Conservation (phyloP, 2,113 vertebrate species). For the Psammodynastes pulverulentus region DNA sequence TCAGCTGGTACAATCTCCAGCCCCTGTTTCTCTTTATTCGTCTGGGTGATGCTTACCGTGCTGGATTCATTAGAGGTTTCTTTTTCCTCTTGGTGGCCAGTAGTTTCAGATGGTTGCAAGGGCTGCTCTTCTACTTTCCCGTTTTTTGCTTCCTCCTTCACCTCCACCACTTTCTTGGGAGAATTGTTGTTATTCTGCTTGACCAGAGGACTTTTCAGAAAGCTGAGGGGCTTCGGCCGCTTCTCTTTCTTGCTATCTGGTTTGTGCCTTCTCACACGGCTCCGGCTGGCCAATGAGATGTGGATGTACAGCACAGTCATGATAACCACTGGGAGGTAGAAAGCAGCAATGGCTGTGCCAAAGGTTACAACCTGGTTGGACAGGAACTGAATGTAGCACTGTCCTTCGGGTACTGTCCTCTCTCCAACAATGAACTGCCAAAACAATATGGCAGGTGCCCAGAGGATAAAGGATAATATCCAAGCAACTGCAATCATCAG, state of each 20-base stretch:
- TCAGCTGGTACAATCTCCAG: slow-evolving; percentile 71
- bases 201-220: slow-evolving; percentile 82
- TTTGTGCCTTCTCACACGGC: slow-evolving; percentile 89
- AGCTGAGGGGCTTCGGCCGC: slow-evolving; percentile 77
- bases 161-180: slow-evolving; percentile 71
- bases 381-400: slow-evolving; percentile 97
- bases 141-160: slow-evolving; percentile 80
- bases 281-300: slow-evolving; percentile 94
- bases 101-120: slow-evolving; percentile 65
- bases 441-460: slow-evolving; percentile 97
- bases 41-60: slow-evolving; percentile 88
- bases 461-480: slow-evolving; percentile 96
- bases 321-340: slow-evolving; percentile 96
- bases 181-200: slow-evolving; percentile 87
- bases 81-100: slow-evolving; percentile 80
- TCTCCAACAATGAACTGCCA: slow-evolving; percentile 98
- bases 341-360: slow-evolving; percentile 95
- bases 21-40: slow-evolving; percentile 78
- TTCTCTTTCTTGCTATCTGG: slow-evolving; percentile 86
- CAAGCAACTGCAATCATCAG: slow-evolving; percentile 95
- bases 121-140: slow-evolving; percentile 82
- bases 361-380: slow-evolving; percentile 94
- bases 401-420: slow-evolving; percentile 84
- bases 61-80: slow-evolving; percentile 97
- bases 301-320: slow-evolving; percentile 98